phyloP scores from a whole-genome alignment of 2,888 invertebrate species.

The Petrolisthes manimaculis region DNA sequence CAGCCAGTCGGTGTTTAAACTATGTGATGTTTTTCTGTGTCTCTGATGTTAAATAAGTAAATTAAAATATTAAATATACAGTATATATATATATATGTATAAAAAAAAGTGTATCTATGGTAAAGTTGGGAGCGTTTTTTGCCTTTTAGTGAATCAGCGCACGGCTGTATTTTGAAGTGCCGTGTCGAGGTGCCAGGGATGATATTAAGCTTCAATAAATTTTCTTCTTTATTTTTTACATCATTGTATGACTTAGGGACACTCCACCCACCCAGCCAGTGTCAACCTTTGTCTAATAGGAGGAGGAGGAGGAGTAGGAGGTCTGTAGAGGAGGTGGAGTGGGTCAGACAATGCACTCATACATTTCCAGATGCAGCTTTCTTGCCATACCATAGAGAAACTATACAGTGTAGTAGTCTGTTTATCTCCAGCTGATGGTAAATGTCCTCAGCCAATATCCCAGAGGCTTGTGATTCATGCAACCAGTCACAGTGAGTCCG shows the following conservation, averaged over 20 bases:
- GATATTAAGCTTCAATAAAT: background rate
- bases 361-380: no score
- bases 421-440: no score
- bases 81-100: conserved; percentile 17
- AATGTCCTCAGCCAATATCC: no score
- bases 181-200: background rate
- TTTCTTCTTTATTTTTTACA: background rate
- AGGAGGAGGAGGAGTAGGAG: no score
- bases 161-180: background rate
- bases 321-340: background rate
- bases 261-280: background rate
- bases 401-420: no score
- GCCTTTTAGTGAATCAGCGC: background rate
- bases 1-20: conserved; percentile 57
- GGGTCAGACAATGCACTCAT: no score
- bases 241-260: background rate
- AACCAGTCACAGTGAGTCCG: no score
- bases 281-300: no score
- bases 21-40: conserved; percentile 60
- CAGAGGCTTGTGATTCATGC: no score
- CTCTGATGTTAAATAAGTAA: conserved; percentile 37
- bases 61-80: background rate
- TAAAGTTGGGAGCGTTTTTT: conserved; percentile 7
- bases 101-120: conserved; percentile 12
- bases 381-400: no score